A percentile compares a stretch with the other conserved stretches of the same genome.
These are phyloP conservation scores for Tetragnatha montana DNA, from an alignment of 2,888 invertebrate species.

Conservation along the genomic window DNA sequence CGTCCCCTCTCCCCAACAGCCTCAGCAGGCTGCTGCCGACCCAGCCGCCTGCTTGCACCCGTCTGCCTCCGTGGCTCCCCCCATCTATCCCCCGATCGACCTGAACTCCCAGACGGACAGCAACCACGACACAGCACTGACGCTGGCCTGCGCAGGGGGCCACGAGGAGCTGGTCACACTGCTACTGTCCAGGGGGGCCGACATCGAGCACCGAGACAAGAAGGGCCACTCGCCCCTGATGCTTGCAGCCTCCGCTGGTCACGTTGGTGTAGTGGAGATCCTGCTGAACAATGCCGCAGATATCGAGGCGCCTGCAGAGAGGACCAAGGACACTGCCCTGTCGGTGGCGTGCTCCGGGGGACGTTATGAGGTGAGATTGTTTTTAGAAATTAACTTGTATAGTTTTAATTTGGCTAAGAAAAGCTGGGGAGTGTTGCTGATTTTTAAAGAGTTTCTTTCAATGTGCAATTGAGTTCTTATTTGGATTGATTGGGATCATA, in stretches of 20 bases:
- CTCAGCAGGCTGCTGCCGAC: slow-evolving; percentile 51
- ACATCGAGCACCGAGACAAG: slow-evolving; percentile 98
- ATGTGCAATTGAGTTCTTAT: neutral
- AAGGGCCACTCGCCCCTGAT: slow-evolving; percentile 99
- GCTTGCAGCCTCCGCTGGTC: slow-evolving; percentile 96
- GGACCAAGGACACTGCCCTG: slow-evolving; percentile 98
- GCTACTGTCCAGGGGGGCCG: slow-evolving; percentile 91
- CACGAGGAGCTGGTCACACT: slow-evolving; percentile 96
- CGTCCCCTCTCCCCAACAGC: slow-evolving; percentile 14
- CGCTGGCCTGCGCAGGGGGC: slow-evolving; percentile 97
- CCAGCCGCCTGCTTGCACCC: slow-evolving; percentile 43
- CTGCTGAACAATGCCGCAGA: slow-evolving; percentile 95
- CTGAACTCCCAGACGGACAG: slow-evolving; percentile 98
- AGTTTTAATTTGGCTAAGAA: neutral
- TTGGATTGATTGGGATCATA: too few relatives aligned
- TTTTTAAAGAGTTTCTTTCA: neutral
- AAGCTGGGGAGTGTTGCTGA: neutral
- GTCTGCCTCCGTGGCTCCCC: slow-evolving; percentile 70
- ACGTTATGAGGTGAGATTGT: slow-evolving; percentile 85
- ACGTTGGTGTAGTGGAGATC: slow-evolving; percentile 93
- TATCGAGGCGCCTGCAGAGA: slow-evolving; percentile 98
- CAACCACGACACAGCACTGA: slow-evolving; percentile 98
- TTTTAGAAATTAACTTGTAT: too few relatives aligned
- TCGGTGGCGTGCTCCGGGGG: slow-evolving; percentile 98
- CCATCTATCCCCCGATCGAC: slow-evolving; percentile 79